Base-by-base conservation (phyloP, 2,888 invertebrate genomes). In the Hyles lineata region DNA sequence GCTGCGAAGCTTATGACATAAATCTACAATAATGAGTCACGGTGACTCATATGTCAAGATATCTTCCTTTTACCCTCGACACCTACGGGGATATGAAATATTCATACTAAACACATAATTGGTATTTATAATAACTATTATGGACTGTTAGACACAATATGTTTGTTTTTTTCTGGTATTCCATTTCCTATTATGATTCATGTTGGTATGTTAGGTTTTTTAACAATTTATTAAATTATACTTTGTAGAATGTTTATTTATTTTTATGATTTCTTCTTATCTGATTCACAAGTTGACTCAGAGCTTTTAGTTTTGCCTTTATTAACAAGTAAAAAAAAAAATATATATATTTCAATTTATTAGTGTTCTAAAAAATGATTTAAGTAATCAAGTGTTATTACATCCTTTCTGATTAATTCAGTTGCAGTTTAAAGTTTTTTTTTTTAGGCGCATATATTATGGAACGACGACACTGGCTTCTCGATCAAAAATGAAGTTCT, bases 171-270 rank as follows among this genome's bases (percentile, higher is more conserved):
- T 23, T 15, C 8, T 43, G 23, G 23, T 67, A 43, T 67, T 67
- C 23, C 15, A 67, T 50, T 67, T 67, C 50, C 67, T 67, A 67
- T 67, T 67, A 67, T 67, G 67, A 67, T 67, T 67, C 67, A 67
- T 67, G 23, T 50, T 17, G 67, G 67, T 35, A 43, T 63, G 43
- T 43, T 50, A 67, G 23, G 23, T 67, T 43, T 23, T 50, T 35
- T 6, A 50, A 67, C 67, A 23, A 67, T 67, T 43, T 6, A 50
- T 23, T 67, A 67, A 67, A 17, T n/a, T n/a, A n/a, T 17, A 2
- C 55, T 5, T 55, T 55, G 1, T n/a, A n/a, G n/a, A 55, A 55
- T 55, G n/a, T 17, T 19, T 55, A 19, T 19, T n/a, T 55, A 4
- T 55, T 50, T 2, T 9, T 8, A 35, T 35, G 9, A 32, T 35